phyloP scores from a whole-genome alignment of 2,113 vertebrate species.

The Limanda limanda region DNA sequence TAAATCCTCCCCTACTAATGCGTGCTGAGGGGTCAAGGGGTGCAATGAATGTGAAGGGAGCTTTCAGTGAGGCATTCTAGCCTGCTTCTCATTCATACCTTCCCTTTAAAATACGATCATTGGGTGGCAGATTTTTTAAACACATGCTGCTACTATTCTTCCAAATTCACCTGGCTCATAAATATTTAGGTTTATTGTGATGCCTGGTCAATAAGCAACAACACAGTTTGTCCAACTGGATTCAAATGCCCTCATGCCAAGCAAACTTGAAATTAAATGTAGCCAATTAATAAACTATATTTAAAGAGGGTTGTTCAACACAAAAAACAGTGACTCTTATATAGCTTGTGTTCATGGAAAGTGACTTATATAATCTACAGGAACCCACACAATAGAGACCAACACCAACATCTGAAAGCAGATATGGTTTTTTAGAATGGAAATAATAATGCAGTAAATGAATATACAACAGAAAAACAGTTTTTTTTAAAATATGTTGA shows the following conservation, averaged over 20 bases:
- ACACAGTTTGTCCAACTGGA: not conserved
- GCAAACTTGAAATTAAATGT: not conserved
- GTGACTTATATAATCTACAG: not conserved
- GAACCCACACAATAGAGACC: not conserved
- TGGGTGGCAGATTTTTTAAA: constrained; percentile 15
- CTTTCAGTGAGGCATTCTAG: constrained; percentile 35
- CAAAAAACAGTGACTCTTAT: not conserved
- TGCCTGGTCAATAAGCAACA: not conserved
- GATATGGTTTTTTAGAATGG: too few relatives aligned
- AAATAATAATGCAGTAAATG: too few relatives aligned
- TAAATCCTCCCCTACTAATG: constrained; percentile 65
- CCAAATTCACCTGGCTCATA: not conserved
- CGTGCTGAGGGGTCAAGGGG: constrained; percentile 46
- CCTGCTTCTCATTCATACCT: constrained; percentile 31
- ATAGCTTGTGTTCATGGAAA: not conserved
- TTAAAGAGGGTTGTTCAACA: too few relatives aligned
- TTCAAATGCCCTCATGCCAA: not conserved
- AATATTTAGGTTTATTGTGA: not conserved
- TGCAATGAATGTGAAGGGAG: constrained; percentile 50
- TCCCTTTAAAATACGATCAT: constrained; percentile 30
- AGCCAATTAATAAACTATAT: not conserved
- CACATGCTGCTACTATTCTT: not conserved
- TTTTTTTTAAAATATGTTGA: not conserved
- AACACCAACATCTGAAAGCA: not conserved
- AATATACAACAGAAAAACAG: too few relatives aligned